Evolutionary conservation across 2,113 vertebrate species (phyloP), one percentile per base, ranked within the genome.

Genomic region (Morphnarchus princeps): DNA sequence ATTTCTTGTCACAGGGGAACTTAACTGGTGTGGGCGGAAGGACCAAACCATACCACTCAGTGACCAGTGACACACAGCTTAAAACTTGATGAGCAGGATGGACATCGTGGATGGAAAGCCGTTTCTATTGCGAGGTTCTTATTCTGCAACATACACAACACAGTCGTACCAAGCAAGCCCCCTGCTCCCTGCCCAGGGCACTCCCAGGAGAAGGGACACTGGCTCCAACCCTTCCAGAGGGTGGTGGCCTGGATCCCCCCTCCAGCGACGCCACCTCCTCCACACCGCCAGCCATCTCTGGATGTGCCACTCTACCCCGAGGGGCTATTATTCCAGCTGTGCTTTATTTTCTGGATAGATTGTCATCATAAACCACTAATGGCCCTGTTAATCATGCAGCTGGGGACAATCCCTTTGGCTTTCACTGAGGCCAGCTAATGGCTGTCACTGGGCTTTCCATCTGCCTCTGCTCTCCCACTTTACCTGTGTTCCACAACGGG

Each of bases 401-500:
- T 67, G 22, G 20, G 13, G 19, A 54, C 10, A 77, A 57, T 34
- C 10, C 10, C 17, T 83, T 72, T 73, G 38, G 1, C 9, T 84
- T 69, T 80, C 32, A 58, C 13, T 26, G 26, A 78, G 34, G 15
- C 11, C 16, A 55, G 10, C 6, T 59, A 52, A 28, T 24, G 24
- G 6, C 16, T 76, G 20, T 19, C 29, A 40, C 7, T 40, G 74
- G 47, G 24, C 24, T 93, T 87, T 77, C 8, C 11, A 32, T 57
- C 2, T 6, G 6, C 15, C 11, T 89, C 19, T 67, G 8, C 2
- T 87, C 72, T 66, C 18, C 10, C 13, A 43, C 24, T 52, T 54
- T 24, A 22, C 50, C 18, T 47, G 16, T 50, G 9, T 84, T 61
- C 43, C 16, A 7, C 1, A 1, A 28, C 0, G 0, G 7, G 31